Base-by-base conservation (phyloP, 2,797 vertebrate genomes). In the Salmo trutta region DNA sequence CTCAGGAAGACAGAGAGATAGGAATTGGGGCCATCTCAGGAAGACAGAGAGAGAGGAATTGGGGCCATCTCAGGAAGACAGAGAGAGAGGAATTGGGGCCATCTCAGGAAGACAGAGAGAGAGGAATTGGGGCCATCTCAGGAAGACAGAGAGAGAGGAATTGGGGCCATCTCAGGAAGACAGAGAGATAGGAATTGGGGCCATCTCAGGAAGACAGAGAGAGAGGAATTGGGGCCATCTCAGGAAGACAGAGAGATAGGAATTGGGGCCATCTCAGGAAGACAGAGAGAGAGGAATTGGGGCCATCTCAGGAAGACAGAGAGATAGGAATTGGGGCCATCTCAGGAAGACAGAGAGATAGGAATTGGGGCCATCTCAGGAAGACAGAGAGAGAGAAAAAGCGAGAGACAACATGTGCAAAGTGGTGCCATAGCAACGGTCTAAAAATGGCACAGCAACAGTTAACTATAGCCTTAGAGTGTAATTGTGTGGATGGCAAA, bases 381-480 rank as follows among this genome's bases (percentile, higher is more conserved):
- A 31, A 36, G 68, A 36, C 10, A 16, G 31, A 1, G 29, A 41
- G 36, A 24, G 27, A 62, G 54, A 59, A 16, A 33, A 52, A 47
- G 53, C 29, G 70, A 59, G 27, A 69, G 64, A 36, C 68, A 69
- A 68, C 66, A 70, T 52, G 54, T 33, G 10, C 74, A 76, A 74
- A 36, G 41, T 12, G 29, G 29, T 68, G 74, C 81, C 81, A 83
- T 81, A 76, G 81, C 81, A 85, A 85, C 79, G 3, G 70, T 77
- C 84, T 83, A 83, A 83, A 83, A 83, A 79, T 77, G 83, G 70
- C 77, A 81, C 21, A 29, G 73, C 75, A 76, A 75, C 73, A 47
- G 77, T 83, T 83, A 81, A 85, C 83, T 79, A 79, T 77, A 62
- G 62, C 78, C 77, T 75, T 66, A 47, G 75, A 73, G 68, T 67